Evolutionary conservation across 2,888 invertebrate species (phyloP), one percentile per base, ranked within the genome.

Genomic region (Caradrina kadenii): DNA sequence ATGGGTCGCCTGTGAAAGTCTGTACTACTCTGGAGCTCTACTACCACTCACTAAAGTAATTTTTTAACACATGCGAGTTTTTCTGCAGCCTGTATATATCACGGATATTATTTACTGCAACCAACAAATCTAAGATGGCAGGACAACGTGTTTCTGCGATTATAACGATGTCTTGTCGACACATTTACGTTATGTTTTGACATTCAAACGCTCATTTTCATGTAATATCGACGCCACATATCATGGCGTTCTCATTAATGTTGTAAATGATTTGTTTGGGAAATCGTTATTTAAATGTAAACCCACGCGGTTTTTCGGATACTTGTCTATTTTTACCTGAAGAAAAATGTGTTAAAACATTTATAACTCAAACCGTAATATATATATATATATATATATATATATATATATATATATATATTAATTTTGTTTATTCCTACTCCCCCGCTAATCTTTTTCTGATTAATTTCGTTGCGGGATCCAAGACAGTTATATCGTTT

Each of bases 101-200:
- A 35, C 42, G 42, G 10, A 69, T 21, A 81, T 78, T 68, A 81
- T 82, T 84, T 69, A 81, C 54, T 53, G 13, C 0, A 26, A 65
- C 5, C 15, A 54, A 76, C 76, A 74, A 74, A 76, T 72, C 48
- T 65, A 39, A 35, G 55, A 54, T 73, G 61, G 55, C 70, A 54
- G 70, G 13, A 68, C 56, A 56, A 54, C 35, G 21, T 77, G 83
- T 85, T 69, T 64, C 6, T 26, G 54, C 73, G 50, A 75, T 81
- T 77, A 78, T 54, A 63, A 52, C 55, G 69, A 79, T 85, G 70
- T 68, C 39, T 60, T 63, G 83, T 35, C 59, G 87, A 87, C 85
- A 78, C 10, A 63, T 82, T 80, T 69, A 85, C 70, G 58, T 63
- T 21, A 69, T 69, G 55, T 72, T 85, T 77, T 69, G 85, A 80